phyloP scores from a whole-genome alignment of 1,140 invertebrate genomes.

The Tetramorium parvispinum region DNA sequence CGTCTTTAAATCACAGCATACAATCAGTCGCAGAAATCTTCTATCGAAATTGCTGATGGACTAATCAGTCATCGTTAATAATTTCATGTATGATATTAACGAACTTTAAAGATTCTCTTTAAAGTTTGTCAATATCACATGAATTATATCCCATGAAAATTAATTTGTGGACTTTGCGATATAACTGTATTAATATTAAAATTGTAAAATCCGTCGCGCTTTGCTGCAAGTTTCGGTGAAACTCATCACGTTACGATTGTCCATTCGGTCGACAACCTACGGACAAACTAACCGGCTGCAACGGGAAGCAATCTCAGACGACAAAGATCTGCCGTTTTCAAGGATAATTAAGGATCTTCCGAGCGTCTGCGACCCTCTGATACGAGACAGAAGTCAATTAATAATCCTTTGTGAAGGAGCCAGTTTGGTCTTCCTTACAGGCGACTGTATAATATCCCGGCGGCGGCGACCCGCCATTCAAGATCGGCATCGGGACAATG shows the following conservation, averaged over 20 bases:
- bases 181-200: neutral
- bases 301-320: slow-evolving; percentile 60
- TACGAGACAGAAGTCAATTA: slow-evolving; percentile 78
- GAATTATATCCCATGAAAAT: neutral
- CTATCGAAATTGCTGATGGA: neutral
- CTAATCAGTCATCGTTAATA: neutral
- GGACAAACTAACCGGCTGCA: slow-evolving; percentile 33
- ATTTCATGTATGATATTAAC: neutral
- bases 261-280: slow-evolving; percentile 32
- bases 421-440: slow-evolving; percentile 71
- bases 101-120: neutral
- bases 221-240: neutral
- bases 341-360: slow-evolving; percentile 74
- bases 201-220: neutral
- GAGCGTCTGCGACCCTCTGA: slow-evolving; percentile 73
- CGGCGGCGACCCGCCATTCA: slow-evolving; percentile 62
- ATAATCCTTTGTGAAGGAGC: slow-evolving; percentile 76
- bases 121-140: neutral
- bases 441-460: slow-evolving; percentile 72
- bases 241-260: slow-evolving; percentile 52
- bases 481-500: slow-evolving; percentile 69
- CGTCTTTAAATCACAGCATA: slow-evolving; percentile 4
- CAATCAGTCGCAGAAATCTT: neutral
- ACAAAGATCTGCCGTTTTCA: slow-evolving; percentile 69
- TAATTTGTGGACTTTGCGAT: neutral